Percentiles rank a stretch among this genome's conserved stretches.
Conservation (phyloP, 1,140 invertebrate species). For the Ooceraea biroi region DNA sequence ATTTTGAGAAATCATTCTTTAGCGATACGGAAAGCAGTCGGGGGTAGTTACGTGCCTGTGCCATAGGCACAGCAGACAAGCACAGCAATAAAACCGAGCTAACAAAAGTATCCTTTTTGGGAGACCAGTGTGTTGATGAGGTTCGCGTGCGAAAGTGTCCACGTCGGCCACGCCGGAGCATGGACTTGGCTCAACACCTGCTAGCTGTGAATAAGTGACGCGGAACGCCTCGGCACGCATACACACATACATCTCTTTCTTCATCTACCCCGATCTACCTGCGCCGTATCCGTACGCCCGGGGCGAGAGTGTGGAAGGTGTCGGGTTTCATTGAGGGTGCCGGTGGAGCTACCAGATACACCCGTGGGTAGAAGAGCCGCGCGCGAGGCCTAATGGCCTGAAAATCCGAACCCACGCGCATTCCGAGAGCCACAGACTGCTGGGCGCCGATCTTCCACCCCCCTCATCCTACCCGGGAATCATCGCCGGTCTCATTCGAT, state of each 20-base stretch:
- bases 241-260: not conserved
- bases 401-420: slow-evolving; percentile 1
- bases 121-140: not conserved
- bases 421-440: not conserved
- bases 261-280: slow-evolving; percentile 7
- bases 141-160: not conserved
- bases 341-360: not conserved
- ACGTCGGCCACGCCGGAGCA: not conserved
- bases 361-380: not conserved
- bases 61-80: too few species aligned
- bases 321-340: slow-evolving; percentile 6
- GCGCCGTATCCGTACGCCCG: not conserved
- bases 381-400: not conserved
- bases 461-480: not conserved
- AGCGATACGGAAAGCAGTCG: too few species aligned
- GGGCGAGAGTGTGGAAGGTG: slow-evolving; percentile 4
- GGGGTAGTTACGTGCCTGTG: too few species aligned
- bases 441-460: not conserved
- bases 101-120: too few species aligned
- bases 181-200: slow-evolving; percentile 4
- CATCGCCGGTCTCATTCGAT: too few species aligned
- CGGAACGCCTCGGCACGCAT: not conserved
- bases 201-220: not conserved
- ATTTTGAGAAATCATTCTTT: too few species aligned
- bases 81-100: too few species aligned